Base-by-base conservation (phyloP, 2,888 invertebrate genomes). In the Phymatocera aterrima region DNA sequence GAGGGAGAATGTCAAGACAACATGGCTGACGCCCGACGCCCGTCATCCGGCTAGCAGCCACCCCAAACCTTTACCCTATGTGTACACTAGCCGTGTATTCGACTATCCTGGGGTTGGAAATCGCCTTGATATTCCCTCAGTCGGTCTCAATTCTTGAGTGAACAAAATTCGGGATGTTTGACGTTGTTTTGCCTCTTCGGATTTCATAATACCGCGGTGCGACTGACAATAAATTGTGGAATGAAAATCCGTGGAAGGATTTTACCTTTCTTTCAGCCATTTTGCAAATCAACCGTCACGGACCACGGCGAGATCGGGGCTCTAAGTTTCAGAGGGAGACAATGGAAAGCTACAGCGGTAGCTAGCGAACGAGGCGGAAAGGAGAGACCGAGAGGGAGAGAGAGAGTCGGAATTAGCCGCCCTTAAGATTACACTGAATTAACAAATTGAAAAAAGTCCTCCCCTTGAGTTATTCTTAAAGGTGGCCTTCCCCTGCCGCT, bases 1-100 rank as follows among this genome's bases (percentile, higher is more conserved):
- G 83, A 83, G 89, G 89, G 89, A 89, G 86, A 89, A 89, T 89
- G 90, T 90, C 90, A 90, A 90, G 90, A 90, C 90, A 90, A 90
- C 90, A 90, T 90, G 90, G 90, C 90, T 89, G 90, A 90, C 90
- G 89, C 88, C 88, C 90, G 72, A 72, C 72, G 89, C 88, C 87
- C 90, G 90, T 89, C 89, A 90, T 89, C 87, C 89, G 84, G 83
- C 85, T 82, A 85, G 84, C 86, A 82, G 83, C 83, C 79, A 61
- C 68, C 57, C 28, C 51, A 54, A 60, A 64, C 51, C 34, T 46
- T 24, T 54, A 78, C 68, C 81, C 84, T 80, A 81, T 87, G 87
- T 89, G 85, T 87, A 88, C 87, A 88, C 87, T 87, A 84, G 86
- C 84, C 86, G 83, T 78, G 80, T 81, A 84, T 85, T 87, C 87